Conservation (phyloP, 2,113 vertebrate species). For the Ceyx margarethae region DNA sequence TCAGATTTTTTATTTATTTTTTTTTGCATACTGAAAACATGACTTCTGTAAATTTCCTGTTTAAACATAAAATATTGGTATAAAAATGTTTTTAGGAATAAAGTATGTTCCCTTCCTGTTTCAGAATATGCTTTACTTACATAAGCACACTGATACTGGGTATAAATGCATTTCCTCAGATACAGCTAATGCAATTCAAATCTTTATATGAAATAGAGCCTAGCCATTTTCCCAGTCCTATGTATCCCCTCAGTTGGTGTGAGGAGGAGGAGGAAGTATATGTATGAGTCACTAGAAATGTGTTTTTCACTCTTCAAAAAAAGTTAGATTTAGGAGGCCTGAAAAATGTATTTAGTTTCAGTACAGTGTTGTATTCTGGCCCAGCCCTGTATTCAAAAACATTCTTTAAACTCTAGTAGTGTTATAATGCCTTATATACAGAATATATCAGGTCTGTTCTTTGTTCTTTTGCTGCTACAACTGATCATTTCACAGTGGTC, state of each 20-base stretch:
- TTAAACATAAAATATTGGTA: background rate
- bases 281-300: background rate
- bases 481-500: background rate
- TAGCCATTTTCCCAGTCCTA: background rate
- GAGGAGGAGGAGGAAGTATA: background rate
- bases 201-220: background rate
- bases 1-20: background rate
- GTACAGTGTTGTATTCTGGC: background rate
- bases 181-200: constrained; percentile 5
- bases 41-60: background rate
- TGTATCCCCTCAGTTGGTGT: background rate
- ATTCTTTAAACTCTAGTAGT: background rate
- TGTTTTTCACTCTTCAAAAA: background rate
- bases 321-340: background rate
- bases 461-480: background rate
- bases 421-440: background rate
- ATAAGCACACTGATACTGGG: background rate
- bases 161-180: background rate
- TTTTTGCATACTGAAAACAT: background rate
- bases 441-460: background rate
- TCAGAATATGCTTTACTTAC: background rate
- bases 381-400: background rate
- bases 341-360: background rate
- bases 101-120: background rate
- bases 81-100: background rate